Base-by-base conservation (phyloP, 92 coral and sea anemone species). In the Bergia sp. region DNA sequence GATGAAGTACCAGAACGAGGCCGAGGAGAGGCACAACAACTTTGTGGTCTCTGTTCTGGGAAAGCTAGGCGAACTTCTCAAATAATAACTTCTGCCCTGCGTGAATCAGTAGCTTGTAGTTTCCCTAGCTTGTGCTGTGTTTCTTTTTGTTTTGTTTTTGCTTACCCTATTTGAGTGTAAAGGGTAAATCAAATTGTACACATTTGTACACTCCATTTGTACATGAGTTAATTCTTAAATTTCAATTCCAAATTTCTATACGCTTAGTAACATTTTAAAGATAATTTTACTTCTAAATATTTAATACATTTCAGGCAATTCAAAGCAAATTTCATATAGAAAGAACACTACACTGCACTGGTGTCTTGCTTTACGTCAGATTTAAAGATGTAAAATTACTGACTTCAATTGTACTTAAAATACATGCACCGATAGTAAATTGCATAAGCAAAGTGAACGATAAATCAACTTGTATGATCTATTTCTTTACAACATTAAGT, bases 401-500 rank as follows among this genome's bases (percentile, higher is more conserved):
- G 69, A 61, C 69, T 61, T 61, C 69, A 7, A 61, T 61, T 61
- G 69, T 13, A 61, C 69, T 12, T 37, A 29, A 73, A 73, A 73
- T 73, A 73, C 77, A 73, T 73, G 77, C 77, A 73, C 43, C 77
- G 77, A 73, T 73, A 73, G 77, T 73, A 23, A 23, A 29, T 73
- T 73, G 7, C 40, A 37, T 16, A 73, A 73, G 73, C 13, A 67
- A 9, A 13, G 2, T 67, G 73, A 67, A 67, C 37, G 73, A 67
- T 67, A 29, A 29, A 29, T 29, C 29, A 67, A 65, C 18, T 65
- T 65, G 72, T 65, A 65, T 0, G 9, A 65, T 65, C n/a, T 6
- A 65, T 65, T 65, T 65, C 72, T 74, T 74, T 74, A 74, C 79
- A 74, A 74, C 3, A 37, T 29, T 74, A 29, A 74, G 79, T 74